These are phyloP conservation scores for Cephus pulcher DNA, from an alignment of 2,888 invertebrate species.

Conservation along the genomic window DNA sequence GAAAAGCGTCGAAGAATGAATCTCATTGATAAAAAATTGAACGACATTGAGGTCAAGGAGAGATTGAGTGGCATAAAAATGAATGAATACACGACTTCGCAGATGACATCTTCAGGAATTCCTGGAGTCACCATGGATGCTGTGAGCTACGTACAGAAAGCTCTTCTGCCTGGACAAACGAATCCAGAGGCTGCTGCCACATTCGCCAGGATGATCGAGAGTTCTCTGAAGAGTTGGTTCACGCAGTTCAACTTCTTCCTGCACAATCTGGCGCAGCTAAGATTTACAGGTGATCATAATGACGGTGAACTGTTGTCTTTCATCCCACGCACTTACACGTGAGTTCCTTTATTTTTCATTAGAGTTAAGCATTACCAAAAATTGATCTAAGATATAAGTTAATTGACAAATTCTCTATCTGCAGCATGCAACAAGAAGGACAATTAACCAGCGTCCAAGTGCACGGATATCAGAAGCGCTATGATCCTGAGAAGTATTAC, in stretches of 20 bases:
- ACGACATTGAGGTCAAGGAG: slow-evolving; percentile 47
- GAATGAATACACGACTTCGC: slow-evolving; percentile 53
- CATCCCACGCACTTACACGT: slow-evolving; percentile 94
- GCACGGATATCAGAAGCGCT: slow-evolving; percentile 92
- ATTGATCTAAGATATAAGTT: not conserved
- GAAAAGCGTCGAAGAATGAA: not conserved
- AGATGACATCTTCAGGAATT: slow-evolving; percentile 94
- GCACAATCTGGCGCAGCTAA: slow-evolving; percentile 94
- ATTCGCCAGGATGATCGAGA: slow-evolving; percentile 95
- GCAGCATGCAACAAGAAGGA: slow-evolving; percentile 89
- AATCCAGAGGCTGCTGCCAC: slow-evolving; percentile 97
- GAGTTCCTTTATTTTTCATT: slow-evolving; percentile 62
- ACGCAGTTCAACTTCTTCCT: slow-evolving; percentile 98
- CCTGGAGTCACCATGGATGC: slow-evolving; percentile 92
- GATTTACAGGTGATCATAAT: slow-evolving; percentile 89
- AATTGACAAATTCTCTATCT: slow-evolving; percentile 32
- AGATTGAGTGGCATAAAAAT: slow-evolving; percentile 44
- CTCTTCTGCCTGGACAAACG: slow-evolving; percentile 87
- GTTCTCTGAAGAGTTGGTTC: slow-evolving; percentile 91
- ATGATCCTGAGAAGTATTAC: slow-evolving; percentile 97
- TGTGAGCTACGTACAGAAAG: slow-evolving; percentile 91
- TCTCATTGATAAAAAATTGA: slow-evolving; percentile 37
- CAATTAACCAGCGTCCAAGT: slow-evolving; percentile 87
- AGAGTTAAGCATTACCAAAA: not conserved
- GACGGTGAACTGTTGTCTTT: slow-evolving; percentile 89